Evolutionary conservation across 2,113 vertebrate species (phyloP).

Genomic region (Falcunculus frontatus): DNA sequence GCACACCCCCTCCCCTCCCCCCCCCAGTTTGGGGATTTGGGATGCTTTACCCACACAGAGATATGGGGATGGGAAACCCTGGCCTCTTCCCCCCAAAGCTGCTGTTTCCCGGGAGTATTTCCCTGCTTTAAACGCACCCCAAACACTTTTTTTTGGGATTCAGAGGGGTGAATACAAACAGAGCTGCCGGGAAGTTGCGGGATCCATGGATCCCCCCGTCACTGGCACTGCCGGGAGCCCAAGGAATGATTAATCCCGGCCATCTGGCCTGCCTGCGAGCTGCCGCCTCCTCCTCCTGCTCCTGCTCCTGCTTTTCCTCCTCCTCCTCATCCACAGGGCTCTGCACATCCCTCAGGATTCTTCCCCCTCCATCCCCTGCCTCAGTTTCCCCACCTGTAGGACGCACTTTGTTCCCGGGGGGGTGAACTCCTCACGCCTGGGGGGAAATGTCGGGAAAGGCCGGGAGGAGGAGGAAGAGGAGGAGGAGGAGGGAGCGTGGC

Average conservation of each 20-base stretch:
- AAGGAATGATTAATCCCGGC: conserved; percentile 12
- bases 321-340: neutral
- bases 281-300: neutral
- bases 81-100: fast-evolving
- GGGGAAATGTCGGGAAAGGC: neutral
- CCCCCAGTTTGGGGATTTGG: neutral
- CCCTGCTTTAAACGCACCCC: neutral
- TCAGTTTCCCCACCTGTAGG: neutral
- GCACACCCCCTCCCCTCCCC: too few relatives aligned
- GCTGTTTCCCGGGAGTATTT: neutral
- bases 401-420: fast-evolving
- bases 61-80: neutral
- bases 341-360: neutral
- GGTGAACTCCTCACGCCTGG: neutral
- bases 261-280: neutral
- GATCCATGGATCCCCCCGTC: neutral
- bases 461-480: neutral
- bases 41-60: fast-evolving
- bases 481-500: neutral
- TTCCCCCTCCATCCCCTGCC: neutral
- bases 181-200: fast-evolving
- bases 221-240: neutral
- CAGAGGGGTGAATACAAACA: neutral
- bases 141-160: neutral
- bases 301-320: neutral